Base-by-base conservation (phyloP, 2,888 invertebrate species). In the Drepana falcataria region DNA sequence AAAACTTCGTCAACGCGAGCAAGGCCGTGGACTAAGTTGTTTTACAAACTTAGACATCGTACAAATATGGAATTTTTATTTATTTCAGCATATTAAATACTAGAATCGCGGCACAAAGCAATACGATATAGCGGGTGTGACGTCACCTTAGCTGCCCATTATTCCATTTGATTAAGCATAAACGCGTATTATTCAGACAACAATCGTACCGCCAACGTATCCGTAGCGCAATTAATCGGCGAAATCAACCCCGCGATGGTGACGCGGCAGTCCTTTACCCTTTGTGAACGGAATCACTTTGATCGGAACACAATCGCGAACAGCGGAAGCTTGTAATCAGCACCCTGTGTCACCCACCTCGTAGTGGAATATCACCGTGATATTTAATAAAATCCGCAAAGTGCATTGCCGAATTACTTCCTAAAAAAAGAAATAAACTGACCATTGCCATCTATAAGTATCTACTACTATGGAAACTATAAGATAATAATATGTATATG, bases 211-310 rank as follows among this genome's bases (percentile, higher is more conserved):
- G 59, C 61, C 61, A 57, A 56, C 64, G 57, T 59, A 66, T 68
- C 65, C 66, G 62, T 64, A 68, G 72, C 66, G 80, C 79, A 83
- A 85, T 86, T 85, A 85, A 85, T 82, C 77, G 73, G 68, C 77
- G 73, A 68, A 71, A 70, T 61, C 71, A 69, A 70, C 71, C 73
- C 67, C 63, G 61, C 53, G 64, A 66, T 68, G 75, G 73, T 80
- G 82, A 81, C 81, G 81, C 66, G 73, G 76, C 61, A 79, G 75
- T 84, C 87, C 85, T 83, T 77, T 79, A 80, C 79, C 82, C 85
- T 87, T 87, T 86, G 87, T 85, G 77, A 77, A 75, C 73, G 68
- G 72, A 83, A 83, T 83, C 82, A 81, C 85, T 87, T 86, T 87
- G 85, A 85, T 85, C 78, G 74, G 65, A 72, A 71, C 66, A 73